Conservation (phyloP, 2,113 vertebrate species). For the Petrocephalus zakoni region DNA sequence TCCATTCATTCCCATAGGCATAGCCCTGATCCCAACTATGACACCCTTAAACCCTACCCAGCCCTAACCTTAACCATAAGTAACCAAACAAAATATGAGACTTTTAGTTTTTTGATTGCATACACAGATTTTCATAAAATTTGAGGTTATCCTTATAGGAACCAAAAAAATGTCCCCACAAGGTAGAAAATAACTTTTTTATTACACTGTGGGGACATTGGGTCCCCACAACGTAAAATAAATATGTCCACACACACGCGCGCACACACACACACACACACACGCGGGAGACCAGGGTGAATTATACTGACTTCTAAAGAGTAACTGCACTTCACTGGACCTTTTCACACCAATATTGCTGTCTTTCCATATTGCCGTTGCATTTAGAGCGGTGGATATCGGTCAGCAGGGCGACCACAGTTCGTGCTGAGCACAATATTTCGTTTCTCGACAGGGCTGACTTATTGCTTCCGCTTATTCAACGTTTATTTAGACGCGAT, state of each 20-base stretch:
- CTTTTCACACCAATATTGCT: not conserved
- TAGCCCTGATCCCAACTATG: not conserved
- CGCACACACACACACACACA: not conserved
- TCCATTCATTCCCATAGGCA: too few species aligned
- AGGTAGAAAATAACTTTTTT: too few species aligned
- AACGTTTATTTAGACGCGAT: conserved; percentile 44
- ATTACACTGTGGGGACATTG: too few species aligned
- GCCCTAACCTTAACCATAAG: too few species aligned
- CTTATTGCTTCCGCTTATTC: conserved; percentile 57
- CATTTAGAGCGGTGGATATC: conserved; percentile 27
- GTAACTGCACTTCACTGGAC: not conserved
- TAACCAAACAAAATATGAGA: too few species aligned
- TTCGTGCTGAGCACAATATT: conserved; percentile 47
- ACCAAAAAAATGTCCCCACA: too few species aligned
- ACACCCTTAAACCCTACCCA: not conserved
- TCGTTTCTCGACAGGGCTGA: conserved; percentile 50
- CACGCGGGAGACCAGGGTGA: not conserved
- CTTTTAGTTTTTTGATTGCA: too few species aligned
- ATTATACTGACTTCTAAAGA: not conserved
- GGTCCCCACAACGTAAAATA: too few species aligned
- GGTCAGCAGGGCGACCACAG: conserved; percentile 28
- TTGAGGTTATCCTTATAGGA: too few species aligned
- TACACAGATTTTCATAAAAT: too few species aligned
- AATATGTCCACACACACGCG: too few species aligned
- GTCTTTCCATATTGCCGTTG: conserved; percentile 11